Conservation (phyloP, 1,140 invertebrate species). For the Platorchestia sp. region DNA sequence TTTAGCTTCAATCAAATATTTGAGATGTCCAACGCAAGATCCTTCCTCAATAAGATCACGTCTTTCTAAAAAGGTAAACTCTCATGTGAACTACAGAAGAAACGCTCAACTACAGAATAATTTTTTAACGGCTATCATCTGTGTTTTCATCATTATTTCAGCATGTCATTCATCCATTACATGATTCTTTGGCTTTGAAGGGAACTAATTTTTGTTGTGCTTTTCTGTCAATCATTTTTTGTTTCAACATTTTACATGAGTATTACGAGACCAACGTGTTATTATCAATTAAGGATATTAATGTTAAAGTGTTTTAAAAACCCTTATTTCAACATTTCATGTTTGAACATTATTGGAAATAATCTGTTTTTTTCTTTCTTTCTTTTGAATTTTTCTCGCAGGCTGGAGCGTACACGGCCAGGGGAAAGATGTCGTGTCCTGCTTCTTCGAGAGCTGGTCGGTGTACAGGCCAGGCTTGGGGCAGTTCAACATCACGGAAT, state of each 20-base stretch:
- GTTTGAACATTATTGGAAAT: no score
- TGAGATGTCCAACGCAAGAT: background rate
- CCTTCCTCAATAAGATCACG: no score
- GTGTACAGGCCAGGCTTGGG: constrained; percentile 78
- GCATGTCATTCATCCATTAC: background rate
- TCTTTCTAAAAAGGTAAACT: background rate
- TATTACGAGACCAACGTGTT: no score
- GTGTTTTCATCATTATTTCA: background rate
- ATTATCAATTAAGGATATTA: no score
- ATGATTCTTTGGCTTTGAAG: background rate
- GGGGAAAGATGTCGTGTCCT: constrained; percentile 68
- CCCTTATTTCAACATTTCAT: no score
- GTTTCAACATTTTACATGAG: no score
- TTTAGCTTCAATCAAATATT: background rate
- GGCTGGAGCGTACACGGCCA: background rate
- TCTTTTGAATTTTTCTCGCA: no score
- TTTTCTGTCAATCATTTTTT: no score
- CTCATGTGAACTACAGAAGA: background rate
- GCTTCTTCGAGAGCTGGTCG: constrained; percentile 83
- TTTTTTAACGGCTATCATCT: background rate
- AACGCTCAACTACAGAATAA: background rate
- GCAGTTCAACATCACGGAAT: constrained; percentile 77
- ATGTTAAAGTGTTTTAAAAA: no score
- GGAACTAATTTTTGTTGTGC: no score
- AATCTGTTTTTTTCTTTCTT: no score